Percentiles rank a stretch among this genome's conserved stretches.
Evolutionary conservation across 2,797 vertebrate genomes (phyloP).

Genomic region (Sebastes trivittatus): DNA sequence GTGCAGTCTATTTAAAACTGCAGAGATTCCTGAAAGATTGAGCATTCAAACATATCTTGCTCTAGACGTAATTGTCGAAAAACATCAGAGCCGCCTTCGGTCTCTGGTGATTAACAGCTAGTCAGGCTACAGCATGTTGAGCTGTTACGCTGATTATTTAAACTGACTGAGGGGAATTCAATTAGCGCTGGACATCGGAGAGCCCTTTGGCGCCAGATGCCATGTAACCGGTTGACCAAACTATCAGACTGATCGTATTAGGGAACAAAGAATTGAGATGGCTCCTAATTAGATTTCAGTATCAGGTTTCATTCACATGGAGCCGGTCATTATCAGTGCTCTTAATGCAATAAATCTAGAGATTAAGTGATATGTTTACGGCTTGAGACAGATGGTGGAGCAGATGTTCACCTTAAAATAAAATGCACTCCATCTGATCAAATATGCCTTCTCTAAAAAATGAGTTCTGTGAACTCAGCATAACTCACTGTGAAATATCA

Average conservation of each 20-base stretch:
- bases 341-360: slow-evolving; percentile 23
- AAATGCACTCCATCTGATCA: background rate
- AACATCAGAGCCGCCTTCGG: background rate
- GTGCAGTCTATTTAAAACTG: background rate
- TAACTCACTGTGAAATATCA: background rate
- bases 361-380: background rate
- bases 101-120: slow-evolving; percentile 9
- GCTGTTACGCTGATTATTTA: slow-evolving; percentile 32
- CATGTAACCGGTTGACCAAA: slow-evolving; percentile 39
- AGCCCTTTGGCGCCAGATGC: slow-evolving; percentile 54
- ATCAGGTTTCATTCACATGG: slow-evolving; percentile 53
- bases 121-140: slow-evolving; percentile 29
- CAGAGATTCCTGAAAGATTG: background rate
- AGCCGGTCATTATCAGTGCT: slow-evolving; percentile 28
- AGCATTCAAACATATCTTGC: background rate
- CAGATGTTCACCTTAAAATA: slow-evolving; percentile 33
- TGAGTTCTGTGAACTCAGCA: background rate
- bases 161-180: slow-evolving; percentile 45
- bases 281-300: slow-evolving; percentile 48
- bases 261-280: slow-evolving; percentile 5
- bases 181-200: slow-evolving; percentile 33
- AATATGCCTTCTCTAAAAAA: background rate
- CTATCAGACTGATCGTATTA: slow-evolving; percentile 31
- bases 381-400: slow-evolving; percentile 39
- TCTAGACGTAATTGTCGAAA: background rate